phyloP scores from a whole-genome alignment of 2,113 vertebrate species.

The Chamaetylas fuelleborni region DNA sequence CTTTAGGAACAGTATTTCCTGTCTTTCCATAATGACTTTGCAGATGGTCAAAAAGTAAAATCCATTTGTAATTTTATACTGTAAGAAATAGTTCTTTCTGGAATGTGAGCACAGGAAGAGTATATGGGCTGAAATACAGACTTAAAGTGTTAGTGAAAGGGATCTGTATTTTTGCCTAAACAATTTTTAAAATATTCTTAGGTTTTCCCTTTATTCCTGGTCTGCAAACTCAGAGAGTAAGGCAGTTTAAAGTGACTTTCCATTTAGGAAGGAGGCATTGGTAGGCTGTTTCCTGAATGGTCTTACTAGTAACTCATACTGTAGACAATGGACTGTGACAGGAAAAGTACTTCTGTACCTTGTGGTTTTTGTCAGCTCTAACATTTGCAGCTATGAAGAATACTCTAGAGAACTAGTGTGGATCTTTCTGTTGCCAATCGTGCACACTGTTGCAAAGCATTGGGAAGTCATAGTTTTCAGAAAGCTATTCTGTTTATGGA shows the following conservation, averaged over 20 bases:
- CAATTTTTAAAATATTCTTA: not conserved
- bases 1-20: not conserved
- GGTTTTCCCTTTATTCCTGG: not conserved
- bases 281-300: not conserved
- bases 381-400: not conserved
- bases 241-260: not conserved
- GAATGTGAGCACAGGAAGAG: not conserved
- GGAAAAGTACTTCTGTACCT: not conserved
- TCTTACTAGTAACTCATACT: not conserved
- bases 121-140: not conserved
- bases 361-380: not conserved
- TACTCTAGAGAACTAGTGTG: not conserved
- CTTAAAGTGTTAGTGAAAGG: not conserved
- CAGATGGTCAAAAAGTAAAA: not conserved
- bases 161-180: not conserved
- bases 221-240: not conserved
- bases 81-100: not conserved
- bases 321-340: not conserved
- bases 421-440: not conserved
- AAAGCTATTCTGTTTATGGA: not conserved
- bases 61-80: not conserved
- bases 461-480: not conserved
- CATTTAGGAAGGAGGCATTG: not conserved
- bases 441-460: not conserved
- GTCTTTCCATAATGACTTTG: not conserved